These are phyloP conservation scores for Listrodromus nycthemerus DNA, from an alignment of 2,888 invertebrate species.

Conservation along the genomic window DNA sequence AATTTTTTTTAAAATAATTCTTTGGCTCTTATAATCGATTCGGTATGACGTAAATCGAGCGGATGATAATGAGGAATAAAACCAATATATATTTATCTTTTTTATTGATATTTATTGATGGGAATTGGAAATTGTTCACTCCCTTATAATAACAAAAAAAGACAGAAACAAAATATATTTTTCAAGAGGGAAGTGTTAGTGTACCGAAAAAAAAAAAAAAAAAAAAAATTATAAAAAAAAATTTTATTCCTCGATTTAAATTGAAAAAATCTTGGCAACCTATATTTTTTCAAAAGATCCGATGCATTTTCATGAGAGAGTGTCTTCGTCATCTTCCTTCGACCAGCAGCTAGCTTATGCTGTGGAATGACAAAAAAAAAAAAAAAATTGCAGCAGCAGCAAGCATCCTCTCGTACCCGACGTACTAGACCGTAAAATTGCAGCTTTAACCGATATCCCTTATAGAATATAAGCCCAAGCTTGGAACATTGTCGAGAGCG, in stretches of 20 bases:
- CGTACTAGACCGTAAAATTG: constrained; percentile 43
- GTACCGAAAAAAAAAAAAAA: no score
- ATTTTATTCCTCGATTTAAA: no score
- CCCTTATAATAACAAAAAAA: no score
- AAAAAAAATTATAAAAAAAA: no score
- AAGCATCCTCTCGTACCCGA: constrained; percentile 1
- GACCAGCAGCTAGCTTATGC: not conserved
- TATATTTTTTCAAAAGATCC: no score
- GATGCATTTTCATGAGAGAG: no score
- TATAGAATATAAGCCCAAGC: constrained; percentile 4
- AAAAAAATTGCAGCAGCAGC: not conserved
- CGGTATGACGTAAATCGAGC: not conserved
- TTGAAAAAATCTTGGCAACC: no score
- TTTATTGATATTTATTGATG: no score
- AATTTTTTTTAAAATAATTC: not conserved
- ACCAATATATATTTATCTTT: not conserved
- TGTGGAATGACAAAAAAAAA: not conserved
- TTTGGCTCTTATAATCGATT: not conserved
- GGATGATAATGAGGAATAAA: not conserved
- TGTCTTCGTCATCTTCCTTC: constrained; percentile 14
- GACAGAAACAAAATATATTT: no score
- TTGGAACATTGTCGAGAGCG: not conserved
- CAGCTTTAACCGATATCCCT: constrained; percentile 31
- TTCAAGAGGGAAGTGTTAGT: no score
- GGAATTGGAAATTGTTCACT: no score